phyloP scores from a whole-genome alignment of 2,888 invertebrate genomes.

The Agonum fuliginosum region DNA sequence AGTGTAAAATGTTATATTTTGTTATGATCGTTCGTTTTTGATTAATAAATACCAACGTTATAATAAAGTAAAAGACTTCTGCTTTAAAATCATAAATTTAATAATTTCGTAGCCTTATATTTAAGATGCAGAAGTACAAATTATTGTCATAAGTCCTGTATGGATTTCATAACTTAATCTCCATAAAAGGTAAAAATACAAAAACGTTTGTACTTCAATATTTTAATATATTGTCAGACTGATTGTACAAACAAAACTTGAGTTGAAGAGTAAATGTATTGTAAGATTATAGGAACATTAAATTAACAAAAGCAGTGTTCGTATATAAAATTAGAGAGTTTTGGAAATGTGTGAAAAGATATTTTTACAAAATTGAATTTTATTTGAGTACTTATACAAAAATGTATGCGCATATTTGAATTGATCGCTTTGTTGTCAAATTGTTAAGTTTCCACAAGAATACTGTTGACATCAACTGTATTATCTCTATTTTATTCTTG shows the following conservation, averaged over 20 bases:
- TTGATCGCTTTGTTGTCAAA: slow-evolving; percentile 46
- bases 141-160: slow-evolving; percentile 65
- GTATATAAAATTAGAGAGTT: slow-evolving; percentile 48
- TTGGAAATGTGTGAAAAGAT: slow-evolving; percentile 47
- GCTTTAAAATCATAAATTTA: slow-evolving; percentile 48
- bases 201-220: slow-evolving; percentile 57
- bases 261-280: slow-evolving; percentile 45
- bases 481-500: neutral
- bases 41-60: slow-evolving; percentile 45
- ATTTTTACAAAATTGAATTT: slow-evolving; percentile 57
- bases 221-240: slow-evolving; percentile 57
- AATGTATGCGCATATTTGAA: slow-evolving; percentile 36
- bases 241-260: slow-evolving; percentile 53
- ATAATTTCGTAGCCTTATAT: slow-evolving; percentile 54
- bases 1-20: slow-evolving; percentile 42
- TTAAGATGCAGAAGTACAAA: slow-evolving; percentile 66
- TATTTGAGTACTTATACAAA: slow-evolving; percentile 43
- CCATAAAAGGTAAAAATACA: slow-evolving; percentile 25
- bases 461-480: neutral
- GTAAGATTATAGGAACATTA: slow-evolving; percentile 46
- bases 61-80: slow-evolving; percentile 47
- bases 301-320: slow-evolving; percentile 28
- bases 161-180: slow-evolving; percentile 65
- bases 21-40: slow-evolving; percentile 48
- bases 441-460: slow-evolving; percentile 13